A percentile compares a stretch with the other conserved stretches of the same genome.
Conservation (phyloP, 1,140 invertebrate species). For the Helicoverpa zea region DNA sequence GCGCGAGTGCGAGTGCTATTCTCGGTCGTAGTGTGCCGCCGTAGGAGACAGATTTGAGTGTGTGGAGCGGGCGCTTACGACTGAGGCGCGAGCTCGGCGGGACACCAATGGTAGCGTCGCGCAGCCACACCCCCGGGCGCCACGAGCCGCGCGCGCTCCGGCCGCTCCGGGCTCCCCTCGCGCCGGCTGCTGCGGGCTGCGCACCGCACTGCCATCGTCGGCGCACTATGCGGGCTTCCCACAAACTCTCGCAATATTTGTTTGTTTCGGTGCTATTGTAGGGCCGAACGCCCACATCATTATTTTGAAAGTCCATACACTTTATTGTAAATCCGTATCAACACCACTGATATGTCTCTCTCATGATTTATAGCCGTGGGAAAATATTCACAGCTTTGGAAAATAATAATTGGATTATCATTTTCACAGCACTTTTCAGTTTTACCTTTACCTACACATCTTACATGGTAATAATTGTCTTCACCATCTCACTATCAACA, state of each 20-base stretch:
- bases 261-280: constrained; percentile 74
- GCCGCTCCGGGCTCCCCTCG: constrained; percentile 49
- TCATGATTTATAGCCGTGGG: constrained; percentile 84
- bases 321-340: constrained; percentile 82
- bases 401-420: not conserved
- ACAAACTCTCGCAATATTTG: constrained; percentile 76
- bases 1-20: constrained; percentile 63
- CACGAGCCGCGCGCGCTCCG: constrained; percentile 49
- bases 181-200: constrained; percentile 51
- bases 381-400: constrained; percentile 55
- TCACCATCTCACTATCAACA: no score
- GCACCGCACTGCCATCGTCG: constrained; percentile 58
- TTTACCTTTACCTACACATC: no score
- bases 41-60: constrained; percentile 69
- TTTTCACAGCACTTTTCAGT: not conserved
- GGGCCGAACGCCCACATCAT: constrained; percentile 84
- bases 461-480: no score
- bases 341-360: constrained; percentile 77
- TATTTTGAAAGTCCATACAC: constrained; percentile 78
- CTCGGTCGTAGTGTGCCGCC: constrained; percentile 65
- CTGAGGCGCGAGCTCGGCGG: constrained; percentile 50
- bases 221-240: constrained; percentile 83
- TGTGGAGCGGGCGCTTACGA: constrained; percentile 70
- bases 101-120: constrained; percentile 68
- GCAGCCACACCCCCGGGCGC: constrained; percentile 69